Evolutionary conservation across 2,113 vertebrate species (phyloP).

Genomic region (Bos javanicus): DNA sequence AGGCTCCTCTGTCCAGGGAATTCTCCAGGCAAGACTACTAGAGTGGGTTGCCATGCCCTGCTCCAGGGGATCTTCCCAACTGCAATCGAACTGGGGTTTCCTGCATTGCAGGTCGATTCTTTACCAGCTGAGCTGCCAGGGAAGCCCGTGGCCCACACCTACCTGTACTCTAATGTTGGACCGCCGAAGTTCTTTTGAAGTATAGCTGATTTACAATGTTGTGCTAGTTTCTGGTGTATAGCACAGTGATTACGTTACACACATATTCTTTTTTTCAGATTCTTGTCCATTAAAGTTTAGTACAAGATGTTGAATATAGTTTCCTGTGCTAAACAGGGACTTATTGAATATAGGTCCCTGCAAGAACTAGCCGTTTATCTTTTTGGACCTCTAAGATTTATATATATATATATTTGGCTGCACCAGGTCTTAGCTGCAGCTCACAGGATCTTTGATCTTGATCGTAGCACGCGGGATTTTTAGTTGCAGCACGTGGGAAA

Average conservation of each 20-base stretch:
- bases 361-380: neutral
- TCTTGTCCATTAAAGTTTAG: neutral
- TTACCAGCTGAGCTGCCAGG: neutral
- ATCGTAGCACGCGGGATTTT: neutral
- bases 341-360: neutral
- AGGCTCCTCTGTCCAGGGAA: too few species aligned
- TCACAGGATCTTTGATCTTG: neutral
- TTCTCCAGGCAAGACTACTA: too few species aligned
- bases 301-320: neutral
- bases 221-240: neutral
- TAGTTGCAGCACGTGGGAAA: neutral
- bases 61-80: neutral
- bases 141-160: neutral
- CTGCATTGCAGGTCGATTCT: neutral
- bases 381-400: neutral
- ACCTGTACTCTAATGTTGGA: neutral
- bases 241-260: neutral
- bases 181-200: too few species aligned
- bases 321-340: neutral
- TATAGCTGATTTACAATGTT: neutral
- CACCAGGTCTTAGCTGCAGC: neutral
- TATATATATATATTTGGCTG: neutral
- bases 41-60: neutral
- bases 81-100: fast-evolving
- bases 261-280: neutral